Percentiles rank a stretch among this genome's conserved stretches.
These are phyloP conservation scores for Agrypnia vestita DNA, from an alignment of 1,140 invertebrate genomes.

Conservation along the genomic window DNA sequence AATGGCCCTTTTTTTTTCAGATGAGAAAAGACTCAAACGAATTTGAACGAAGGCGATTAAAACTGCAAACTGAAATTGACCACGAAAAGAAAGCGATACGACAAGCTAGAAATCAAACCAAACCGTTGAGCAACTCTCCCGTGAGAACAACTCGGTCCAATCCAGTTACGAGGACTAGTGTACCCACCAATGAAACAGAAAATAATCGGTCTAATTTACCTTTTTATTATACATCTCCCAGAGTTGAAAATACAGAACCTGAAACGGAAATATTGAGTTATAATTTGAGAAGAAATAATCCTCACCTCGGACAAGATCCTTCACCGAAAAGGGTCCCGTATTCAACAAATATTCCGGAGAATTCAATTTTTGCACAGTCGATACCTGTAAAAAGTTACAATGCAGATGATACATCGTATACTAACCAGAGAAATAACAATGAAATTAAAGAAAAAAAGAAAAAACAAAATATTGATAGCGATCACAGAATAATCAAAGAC, in stretches of 20 bases:
- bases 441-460: slow-evolving; percentile 22
- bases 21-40: slow-evolving; percentile 71
- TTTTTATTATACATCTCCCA: slow-evolving; percentile 59
- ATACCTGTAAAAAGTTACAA: slow-evolving; percentile 57
- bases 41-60: slow-evolving; percentile 67
- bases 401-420: slow-evolving; percentile 8
- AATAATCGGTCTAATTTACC: slow-evolving; percentile 59
- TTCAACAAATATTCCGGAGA: slow-evolving; percentile 66
- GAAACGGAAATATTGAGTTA: slow-evolving; percentile 54
- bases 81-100: slow-evolving; percentile 65
- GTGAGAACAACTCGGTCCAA: slow-evolving; percentile 37
- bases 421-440: slow-evolving; percentile 32
- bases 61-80: slow-evolving; percentile 70
- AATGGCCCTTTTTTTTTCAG: slow-evolving; percentile 65
- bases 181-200: slow-evolving; percentile 62
- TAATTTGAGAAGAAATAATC: slow-evolving; percentile 55
- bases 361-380: slow-evolving; percentile 64
- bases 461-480: slow-evolving; percentile 16
- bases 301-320: slow-evolving; percentile 55
- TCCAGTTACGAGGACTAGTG: slow-evolving; percentile 44
- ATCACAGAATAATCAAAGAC: slow-evolving; percentile 22
- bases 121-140: slow-evolving; percentile 5
- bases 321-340: slow-evolving; percentile 60
- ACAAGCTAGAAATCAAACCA: slow-evolving; percentile 43
- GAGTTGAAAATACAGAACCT: slow-evolving; percentile 46